Evolutionary conservation across 2,797 vertebrate genomes (phyloP).

Genomic region (Rhynchotus rufescens): DNA sequence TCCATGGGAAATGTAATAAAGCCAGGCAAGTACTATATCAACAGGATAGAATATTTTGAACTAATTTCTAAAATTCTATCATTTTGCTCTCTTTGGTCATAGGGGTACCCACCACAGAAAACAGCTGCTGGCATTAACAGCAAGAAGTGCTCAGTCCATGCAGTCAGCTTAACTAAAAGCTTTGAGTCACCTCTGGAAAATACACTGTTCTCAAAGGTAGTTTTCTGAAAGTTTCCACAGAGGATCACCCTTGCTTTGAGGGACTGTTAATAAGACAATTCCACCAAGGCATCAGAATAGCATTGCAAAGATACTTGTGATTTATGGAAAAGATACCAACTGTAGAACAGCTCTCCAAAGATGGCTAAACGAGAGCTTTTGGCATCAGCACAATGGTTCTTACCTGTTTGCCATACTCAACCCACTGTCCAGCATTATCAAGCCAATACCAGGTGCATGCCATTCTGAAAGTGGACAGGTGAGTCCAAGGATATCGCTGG

Average conservation of each 20-base stretch:
- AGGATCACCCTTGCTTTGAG: not conserved
- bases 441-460: slow-evolving; percentile 62
- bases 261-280: not conserved
- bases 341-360: not conserved
- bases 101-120: not conserved
- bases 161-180: not conserved
- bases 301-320: not conserved
- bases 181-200: not conserved
- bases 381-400: not conserved
- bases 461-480: not conserved
- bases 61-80: not conserved
- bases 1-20: not conserved
- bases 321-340: not conserved
- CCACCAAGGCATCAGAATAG: not conserved
- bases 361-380: not conserved
- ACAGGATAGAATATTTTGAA: not conserved
- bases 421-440: slow-evolving; percentile 19
- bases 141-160: not conserved
- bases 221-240: not conserved
- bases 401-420: slow-evolving; percentile 71
- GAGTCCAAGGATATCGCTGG: not conserved
- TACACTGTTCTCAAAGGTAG: not conserved
- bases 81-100: accelerated
- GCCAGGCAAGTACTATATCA: not conserved
- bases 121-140: not conserved